A percentile compares a stretch with the other conserved stretches of the same genome.
Conservation (phyloP, 2,888 invertebrate genomes). For the Mongoloraphidia duomilia region DNA sequence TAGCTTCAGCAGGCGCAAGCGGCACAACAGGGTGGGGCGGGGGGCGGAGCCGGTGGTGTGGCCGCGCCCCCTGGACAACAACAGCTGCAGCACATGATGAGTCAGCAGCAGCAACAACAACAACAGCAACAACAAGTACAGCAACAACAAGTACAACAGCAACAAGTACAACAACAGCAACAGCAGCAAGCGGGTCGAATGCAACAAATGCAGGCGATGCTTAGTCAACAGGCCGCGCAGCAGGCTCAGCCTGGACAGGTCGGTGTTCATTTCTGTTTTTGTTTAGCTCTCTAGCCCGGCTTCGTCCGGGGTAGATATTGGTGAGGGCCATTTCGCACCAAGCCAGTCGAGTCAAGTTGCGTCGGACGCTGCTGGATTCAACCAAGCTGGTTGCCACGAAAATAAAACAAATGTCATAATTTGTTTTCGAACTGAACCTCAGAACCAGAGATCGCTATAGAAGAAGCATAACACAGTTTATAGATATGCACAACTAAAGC, state of each 20-base stretch:
- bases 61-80: slow-evolving; percentile 30
- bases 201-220: slow-evolving; percentile 29
- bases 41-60: slow-evolving; percentile 22
- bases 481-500: too few species aligned
- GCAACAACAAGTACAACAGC: slow-evolving; percentile 36
- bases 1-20: slow-evolving; percentile 21
- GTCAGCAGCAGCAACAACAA: slow-evolving; percentile 29
- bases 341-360: too few species aligned
- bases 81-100: slow-evolving; percentile 37
- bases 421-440: too few species aligned
- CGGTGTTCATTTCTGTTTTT: too few species aligned
- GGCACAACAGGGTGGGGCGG: slow-evolving; percentile 19
- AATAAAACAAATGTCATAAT: too few species aligned
- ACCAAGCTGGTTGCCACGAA: too few species aligned
- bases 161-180: slow-evolving; percentile 31
- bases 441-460: too few species aligned
- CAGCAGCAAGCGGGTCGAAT: slow-evolving; percentile 30
- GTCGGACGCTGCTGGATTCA: too few species aligned
- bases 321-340: too few species aligned
- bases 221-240: slow-evolving; percentile 16
- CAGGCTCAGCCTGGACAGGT: slow-evolving; percentile 1
- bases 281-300: too few species aligned
- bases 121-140: slow-evolving; percentile 35
- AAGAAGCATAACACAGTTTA: too few species aligned
- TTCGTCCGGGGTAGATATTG: too few species aligned